Evolutionary conservation across 2,888 invertebrate genomes (phyloP), one percentile per base, ranked within the genome.

Genomic region (Atrina japonica): DNA sequence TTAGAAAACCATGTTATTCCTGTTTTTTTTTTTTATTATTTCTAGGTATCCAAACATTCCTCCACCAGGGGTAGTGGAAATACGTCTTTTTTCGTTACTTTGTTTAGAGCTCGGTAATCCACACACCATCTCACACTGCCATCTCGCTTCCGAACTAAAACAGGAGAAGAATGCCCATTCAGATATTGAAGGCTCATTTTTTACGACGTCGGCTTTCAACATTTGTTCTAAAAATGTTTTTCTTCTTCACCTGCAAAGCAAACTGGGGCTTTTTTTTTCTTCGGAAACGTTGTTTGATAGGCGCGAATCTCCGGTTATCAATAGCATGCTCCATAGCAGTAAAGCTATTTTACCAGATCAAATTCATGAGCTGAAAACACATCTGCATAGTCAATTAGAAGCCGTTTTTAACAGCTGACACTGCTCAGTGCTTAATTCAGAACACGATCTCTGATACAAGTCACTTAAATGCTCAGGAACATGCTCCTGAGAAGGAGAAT

Each of bases 81-180:
- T 1, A 45, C 43, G 58, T 74, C 72, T 40, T 77, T 75, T n/a
- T n/a, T n/a, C n/a, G n/a, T n/a, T n/a, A n/a, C n/a, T n/a, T n/a
- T n/a, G 23, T 76, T 77, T 0, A 77, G 45, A 5, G 66, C 56
- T 16, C 78, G 25, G 41, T 69, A 73, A 45, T 78, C 75, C 1
- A 78, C 27, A 45, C 75, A 76, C 65, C 65, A 76, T 7, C 73
- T 40, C 11, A 78, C 69, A 5, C 47, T n/a, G 0, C 59, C 72
- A 35, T 72, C 77, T 2, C 47, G 29, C 23, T 75, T 77, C n/a
- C 70, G 53, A 11, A 77, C 64, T 1, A 73, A 29, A 0, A 73
- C 59, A 1, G 74, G 69, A 9, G 66, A 64, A 0, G 73, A n/a
- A 60, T 2, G 76, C 73, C 76, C 64, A 73, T 1, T 73, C 70